These are phyloP conservation scores for Allophyes oxyacanthae DNA, from an alignment of 2,888 invertebrate genomes.

Conservation along the genomic window DNA sequence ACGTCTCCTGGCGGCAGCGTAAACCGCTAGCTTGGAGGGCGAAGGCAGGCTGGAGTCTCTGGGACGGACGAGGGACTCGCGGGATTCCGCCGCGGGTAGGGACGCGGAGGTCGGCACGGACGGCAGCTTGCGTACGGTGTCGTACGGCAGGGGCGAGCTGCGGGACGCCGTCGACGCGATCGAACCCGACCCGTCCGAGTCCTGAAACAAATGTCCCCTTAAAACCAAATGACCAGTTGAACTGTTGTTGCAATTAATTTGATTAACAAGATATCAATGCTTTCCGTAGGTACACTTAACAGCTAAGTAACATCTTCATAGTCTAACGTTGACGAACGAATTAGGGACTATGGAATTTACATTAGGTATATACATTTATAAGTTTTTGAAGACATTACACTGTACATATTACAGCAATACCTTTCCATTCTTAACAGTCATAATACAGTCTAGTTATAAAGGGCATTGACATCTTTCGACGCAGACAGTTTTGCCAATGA, in stretches of 20 bases:
- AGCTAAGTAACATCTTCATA: too few species aligned
- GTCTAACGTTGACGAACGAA: too few species aligned
- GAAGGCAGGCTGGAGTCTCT: conserved; percentile 89
- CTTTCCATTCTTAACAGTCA: too few species aligned
- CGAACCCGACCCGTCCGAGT: conserved; percentile 84
- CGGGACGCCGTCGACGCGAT: conserved; percentile 84
- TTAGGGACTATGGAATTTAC: too few species aligned
- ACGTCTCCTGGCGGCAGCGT: conserved; percentile 86
- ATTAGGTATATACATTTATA: too few species aligned
- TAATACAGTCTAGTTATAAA: conserved; percentile 38
- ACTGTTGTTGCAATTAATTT: background rate
- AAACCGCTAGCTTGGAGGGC: conserved; percentile 90
- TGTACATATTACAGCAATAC: too few species aligned
- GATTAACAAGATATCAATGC: too few species aligned
- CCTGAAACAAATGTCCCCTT: conserved; percentile 63
- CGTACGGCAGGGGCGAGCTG: conserved; percentile 83
- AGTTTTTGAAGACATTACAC: too few species aligned
- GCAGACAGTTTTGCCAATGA: too few species aligned
- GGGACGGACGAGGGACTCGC: conserved; percentile 83
- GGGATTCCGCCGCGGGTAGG: conserved; percentile 85
- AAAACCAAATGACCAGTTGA: background rate
- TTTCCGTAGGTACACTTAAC: too few species aligned
- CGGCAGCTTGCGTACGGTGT: conserved; percentile 81
- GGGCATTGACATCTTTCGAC: conserved; percentile 64
- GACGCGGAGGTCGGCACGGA: conserved; percentile 87